Evolutionary conservation across 2,797 vertebrate species (phyloP).

Genomic region (Podarcis siculus): DNA sequence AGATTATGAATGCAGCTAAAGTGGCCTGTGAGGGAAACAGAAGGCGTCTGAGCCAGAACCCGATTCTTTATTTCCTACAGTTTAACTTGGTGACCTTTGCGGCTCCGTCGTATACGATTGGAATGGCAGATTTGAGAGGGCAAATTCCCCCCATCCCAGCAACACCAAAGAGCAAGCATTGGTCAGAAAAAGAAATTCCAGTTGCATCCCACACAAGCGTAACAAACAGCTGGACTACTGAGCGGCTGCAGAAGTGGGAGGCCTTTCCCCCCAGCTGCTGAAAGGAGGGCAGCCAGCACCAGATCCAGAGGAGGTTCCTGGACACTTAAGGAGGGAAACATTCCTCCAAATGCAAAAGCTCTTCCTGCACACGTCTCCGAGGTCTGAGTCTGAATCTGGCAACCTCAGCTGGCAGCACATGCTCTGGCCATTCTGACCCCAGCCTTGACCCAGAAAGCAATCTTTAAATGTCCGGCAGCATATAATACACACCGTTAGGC

Average conservation of each 20-base stretch:
- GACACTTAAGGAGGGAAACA: neutral
- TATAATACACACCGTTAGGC: neutral
- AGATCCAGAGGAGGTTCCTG: no score
- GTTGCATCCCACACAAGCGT: neutral
- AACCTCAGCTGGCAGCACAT: neutral
- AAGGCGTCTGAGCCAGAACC: conserved; percentile 47
- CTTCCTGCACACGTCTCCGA: neutral
- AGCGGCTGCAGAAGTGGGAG: neutral
- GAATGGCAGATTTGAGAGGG: conserved; percentile 38
- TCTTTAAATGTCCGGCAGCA: neutral
- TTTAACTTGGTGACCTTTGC: conserved; percentile 33
- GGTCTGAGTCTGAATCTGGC: no score
- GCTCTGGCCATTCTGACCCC: accelerated
- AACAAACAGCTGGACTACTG: neutral
- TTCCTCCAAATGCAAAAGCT: neutral
- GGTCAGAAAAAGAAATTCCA: neutral
- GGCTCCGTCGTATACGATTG: neutral
- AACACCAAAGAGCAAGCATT: neutral
- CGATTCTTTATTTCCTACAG: conserved; percentile 60
- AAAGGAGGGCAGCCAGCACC: neutral
- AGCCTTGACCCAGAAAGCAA: conserved; percentile 12
- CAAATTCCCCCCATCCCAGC: accelerated
- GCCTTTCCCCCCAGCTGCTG: neutral
- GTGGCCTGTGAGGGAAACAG: neutral
- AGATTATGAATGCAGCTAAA: conserved; percentile 33